A percentile compares a stretch with the other conserved stretches of the same genome.
Evolutionary conservation across 2,113 vertebrate genomes (phyloP).

Genomic region (Mastomys coucha): DNA sequence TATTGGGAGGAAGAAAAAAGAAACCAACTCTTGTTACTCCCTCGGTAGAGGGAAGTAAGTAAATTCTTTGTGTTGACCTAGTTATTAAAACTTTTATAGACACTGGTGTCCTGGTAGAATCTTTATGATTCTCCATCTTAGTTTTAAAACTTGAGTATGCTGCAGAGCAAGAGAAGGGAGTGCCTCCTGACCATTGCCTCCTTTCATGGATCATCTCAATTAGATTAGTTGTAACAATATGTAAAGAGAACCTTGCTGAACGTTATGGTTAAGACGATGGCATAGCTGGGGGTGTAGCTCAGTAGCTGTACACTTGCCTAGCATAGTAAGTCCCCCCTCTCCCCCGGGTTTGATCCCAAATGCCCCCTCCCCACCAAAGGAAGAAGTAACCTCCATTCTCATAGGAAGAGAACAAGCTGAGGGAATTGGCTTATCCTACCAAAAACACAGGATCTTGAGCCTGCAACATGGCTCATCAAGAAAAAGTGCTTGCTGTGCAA

Average conservation of each 20-base stretch:
- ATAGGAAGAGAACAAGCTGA: background rate
- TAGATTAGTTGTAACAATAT: background rate
- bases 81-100: constrained; percentile 6
- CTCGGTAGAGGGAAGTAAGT: constrained; percentile 11
- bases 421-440: background rate
- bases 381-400: constrained; percentile 19
- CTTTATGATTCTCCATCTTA: constrained; percentile 27
- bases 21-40: background rate
- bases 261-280: background rate
- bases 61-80: constrained; percentile 17
- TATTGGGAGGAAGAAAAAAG: background rate
- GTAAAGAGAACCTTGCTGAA: background rate
- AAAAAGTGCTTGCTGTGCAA: background rate
- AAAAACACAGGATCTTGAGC: background rate
- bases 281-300: background rate
- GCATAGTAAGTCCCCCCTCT: too few species aligned
- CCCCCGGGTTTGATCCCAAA: background rate
- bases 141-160: background rate
- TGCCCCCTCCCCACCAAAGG: background rate
- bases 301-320: background rate
- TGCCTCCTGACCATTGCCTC: background rate
- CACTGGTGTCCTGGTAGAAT: constrained; percentile 39
- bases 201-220: background rate
- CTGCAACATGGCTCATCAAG: background rate
- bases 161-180: background rate